Evolutionary conservation across 2,113 vertebrate genomes (phyloP), one percentile per base, ranked within the genome.

Genomic region (Stictonetta naevosa): DNA sequence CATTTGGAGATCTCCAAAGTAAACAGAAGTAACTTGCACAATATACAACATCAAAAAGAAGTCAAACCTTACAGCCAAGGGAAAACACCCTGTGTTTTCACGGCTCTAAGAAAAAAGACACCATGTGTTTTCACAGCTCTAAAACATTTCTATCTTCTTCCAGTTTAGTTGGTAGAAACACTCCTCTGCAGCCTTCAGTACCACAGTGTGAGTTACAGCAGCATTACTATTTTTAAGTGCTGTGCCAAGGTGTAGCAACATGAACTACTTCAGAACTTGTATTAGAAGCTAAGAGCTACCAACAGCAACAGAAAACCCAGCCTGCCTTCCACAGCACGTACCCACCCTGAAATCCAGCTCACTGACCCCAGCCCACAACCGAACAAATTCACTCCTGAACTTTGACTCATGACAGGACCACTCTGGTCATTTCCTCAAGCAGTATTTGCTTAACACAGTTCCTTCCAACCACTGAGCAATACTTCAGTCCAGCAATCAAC

Each of bases 251-350:
- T 17, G 14, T 1, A 86, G 36, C 52, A 82, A 55, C 28, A 36
- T 71, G 10, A 86, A 58, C 17, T 13, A 42, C 42, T 78, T 71
- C 46, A 89, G 42, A 11, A 72, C n/a, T 55, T 75, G 25, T 38
- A 17, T 0, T 44, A 48, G 80, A 76, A 95, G 42, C 28, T 40
- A 50, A 66, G 34, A 78, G n/a, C 15, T 79, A 69, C 22, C 34
- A 34, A 26, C 6, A 56, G 50, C 2, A 3, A 73, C 20, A 73
- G 34, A 12, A 75, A 73, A 64, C 48, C n/a, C 46, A 25, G 72
- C 33, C 62, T 53, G 18, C 31, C 48, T 26, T 38, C 14, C 59
- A 62, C 36, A 69, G 76, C 40, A 71, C 0, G 0, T 1, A 3
- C 50, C n/a, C 18, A 40, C 13, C 16, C 25, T 40, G 13, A 92